These are phyloP conservation scores for Athalia circularis DNA, from an alignment of 2,888 invertebrate species.

Conservation along the genomic window DNA sequence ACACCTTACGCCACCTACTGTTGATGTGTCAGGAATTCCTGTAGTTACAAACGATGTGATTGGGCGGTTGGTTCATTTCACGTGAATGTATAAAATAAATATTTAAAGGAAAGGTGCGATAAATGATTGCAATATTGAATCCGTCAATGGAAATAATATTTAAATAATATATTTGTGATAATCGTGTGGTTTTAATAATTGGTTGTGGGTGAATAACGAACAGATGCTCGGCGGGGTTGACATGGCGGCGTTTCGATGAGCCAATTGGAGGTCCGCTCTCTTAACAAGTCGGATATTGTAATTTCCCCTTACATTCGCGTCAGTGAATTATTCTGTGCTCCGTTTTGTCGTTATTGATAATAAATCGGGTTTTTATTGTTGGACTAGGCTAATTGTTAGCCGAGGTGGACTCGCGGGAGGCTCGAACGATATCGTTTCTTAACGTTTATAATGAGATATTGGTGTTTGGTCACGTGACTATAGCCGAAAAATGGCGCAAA, in stretches of 20 bases:
- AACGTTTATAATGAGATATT: constrained; percentile 69
- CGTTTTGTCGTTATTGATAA: constrained; percentile 77
- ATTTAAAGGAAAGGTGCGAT: constrained; percentile 13
- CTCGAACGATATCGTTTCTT: constrained; percentile 41
- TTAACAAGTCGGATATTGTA: constrained; percentile 78
- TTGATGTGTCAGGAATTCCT: constrained; percentile 57
- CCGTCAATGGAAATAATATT: neutral
- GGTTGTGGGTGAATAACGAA: constrained; percentile 1
- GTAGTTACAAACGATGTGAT: constrained; percentile 62
- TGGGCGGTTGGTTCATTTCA: constrained; percentile 60
- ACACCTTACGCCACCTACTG: constrained; percentile 68
- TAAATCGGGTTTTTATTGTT: constrained; percentile 68
- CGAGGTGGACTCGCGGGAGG: neutral
- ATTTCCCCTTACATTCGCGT: constrained; percentile 83
- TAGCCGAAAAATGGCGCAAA: constrained; percentile 79
- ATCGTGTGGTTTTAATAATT: constrained; percentile 21
- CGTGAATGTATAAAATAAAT: constrained; percentile 34
- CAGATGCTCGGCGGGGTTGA: constrained; percentile 73
- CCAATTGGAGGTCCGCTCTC: constrained; percentile 84
- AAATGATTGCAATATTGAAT: constrained; percentile 2
- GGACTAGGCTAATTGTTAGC: constrained; percentile 68
- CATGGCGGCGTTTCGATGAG: constrained; percentile 82
- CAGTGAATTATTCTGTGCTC: constrained; percentile 81
- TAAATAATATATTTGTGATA: constrained; percentile 14
- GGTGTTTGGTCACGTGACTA: constrained; percentile 78